phyloP scores from a whole-genome alignment of 2,797 vertebrate species.

The Typhlichthys subterraneus region DNA sequence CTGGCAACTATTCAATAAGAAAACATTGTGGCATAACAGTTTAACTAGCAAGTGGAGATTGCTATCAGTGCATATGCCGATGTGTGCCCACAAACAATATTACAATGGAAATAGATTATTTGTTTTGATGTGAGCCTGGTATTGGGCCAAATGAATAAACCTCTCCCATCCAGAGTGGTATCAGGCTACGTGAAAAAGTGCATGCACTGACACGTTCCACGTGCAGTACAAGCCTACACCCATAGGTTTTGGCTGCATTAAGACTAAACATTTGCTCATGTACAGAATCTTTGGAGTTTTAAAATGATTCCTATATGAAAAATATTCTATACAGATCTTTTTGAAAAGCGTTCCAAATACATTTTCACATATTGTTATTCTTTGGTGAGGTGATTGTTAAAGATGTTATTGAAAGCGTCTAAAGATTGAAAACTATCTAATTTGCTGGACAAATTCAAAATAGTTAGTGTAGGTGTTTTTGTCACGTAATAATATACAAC shows the following conservation, averaged over 20 bases:
- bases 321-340: too few relatives aligned
- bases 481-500: conserved; percentile 41
- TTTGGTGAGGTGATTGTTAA: conserved; percentile 30
- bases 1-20: conserved; percentile 15
- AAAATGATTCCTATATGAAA: too few relatives aligned
- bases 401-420: conserved; percentile 27
- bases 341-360: not conserved
- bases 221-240: conserved; percentile 36
- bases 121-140: conserved; percentile 40
- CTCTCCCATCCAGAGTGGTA: conserved; percentile 31
- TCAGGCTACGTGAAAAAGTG: conserved; percentile 62
- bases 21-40: conserved; percentile 3
- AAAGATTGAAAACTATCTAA: conserved; percentile 36
- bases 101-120: conserved; percentile 47
- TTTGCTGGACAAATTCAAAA: conserved; percentile 28
- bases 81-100: conserved; percentile 46
- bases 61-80: conserved; percentile 27
- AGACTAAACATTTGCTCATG: conserved; percentile 12
- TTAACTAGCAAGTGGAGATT: conserved; percentile 27
- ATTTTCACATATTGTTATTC: conserved; percentile 27
- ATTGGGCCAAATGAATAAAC: conserved; percentile 39
- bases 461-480: conserved; percentile 25
- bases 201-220: conserved; percentile 34
- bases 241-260: conserved; percentile 38
- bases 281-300: too few relatives aligned